These are phyloP conservation scores for Ambastaia sidthimunki DNA, from an alignment of 2,797 vertebrate genomes.

Conservation along the genomic window DNA sequence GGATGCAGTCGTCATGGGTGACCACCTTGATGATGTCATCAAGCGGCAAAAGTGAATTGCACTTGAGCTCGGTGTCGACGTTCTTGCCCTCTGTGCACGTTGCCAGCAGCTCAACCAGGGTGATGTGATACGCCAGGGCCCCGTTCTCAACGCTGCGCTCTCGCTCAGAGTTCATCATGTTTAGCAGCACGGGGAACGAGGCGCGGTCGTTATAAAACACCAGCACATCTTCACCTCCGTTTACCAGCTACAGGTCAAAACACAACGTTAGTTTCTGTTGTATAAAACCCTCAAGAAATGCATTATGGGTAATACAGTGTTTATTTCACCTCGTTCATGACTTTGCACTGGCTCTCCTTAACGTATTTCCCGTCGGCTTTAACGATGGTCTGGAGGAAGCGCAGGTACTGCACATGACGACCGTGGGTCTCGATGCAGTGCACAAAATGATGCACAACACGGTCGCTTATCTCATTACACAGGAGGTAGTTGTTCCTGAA, in stretches of 20 bases:
- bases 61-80: slow-evolving; percentile 96
- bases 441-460: slow-evolving; percentile 94
- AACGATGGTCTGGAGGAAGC: slow-evolving; percentile 93
- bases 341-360: slow-evolving; percentile 98
- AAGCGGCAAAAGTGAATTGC: slow-evolving; percentile 93
- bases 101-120: slow-evolving; percentile 91
- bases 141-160: slow-evolving; percentile 85
- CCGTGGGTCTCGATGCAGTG: slow-evolving; percentile 95
- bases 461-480: slow-evolving; percentile 94
- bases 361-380: slow-evolving; percentile 95
- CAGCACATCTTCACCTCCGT: slow-evolving; percentile 92
- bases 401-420: slow-evolving; percentile 89
- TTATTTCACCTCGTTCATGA: slow-evolving; percentile 92
- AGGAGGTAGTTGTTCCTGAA: slow-evolving; percentile 95
- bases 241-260: slow-evolving; percentile 83
- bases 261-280: not conserved
- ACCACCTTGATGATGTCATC: slow-evolving; percentile 97
- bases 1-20: slow-evolving; percentile 88
- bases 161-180: slow-evolving; percentile 92
- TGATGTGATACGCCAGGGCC: slow-evolving; percentile 90
- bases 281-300: not conserved
- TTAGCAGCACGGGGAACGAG: slow-evolving; percentile 86
- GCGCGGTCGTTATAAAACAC: slow-evolving; percentile 98
- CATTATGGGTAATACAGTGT: no score
- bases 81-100: slow-evolving; percentile 98